Base-by-base conservation (phyloP, 2,113 vertebrate species). In the Struthio camelus region DNA sequence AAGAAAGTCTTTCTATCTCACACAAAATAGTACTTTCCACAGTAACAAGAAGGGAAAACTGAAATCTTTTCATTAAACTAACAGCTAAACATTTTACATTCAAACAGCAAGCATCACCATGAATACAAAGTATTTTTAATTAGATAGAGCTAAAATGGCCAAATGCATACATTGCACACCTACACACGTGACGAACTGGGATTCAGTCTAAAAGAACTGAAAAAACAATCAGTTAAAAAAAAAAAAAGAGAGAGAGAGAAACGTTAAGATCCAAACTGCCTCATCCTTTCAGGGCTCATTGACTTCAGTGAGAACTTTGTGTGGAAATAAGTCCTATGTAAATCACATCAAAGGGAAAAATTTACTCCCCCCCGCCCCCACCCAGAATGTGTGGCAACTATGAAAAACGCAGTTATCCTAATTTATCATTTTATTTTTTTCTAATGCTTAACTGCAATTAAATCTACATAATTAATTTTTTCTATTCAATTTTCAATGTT, bases 241-340 rank as follows among this genome's bases (percentile, higher is more conserved):
- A 75, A 81, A 85, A 66, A 18, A 51, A 28, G 38, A 34, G 15
- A 23, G 38, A 27, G 6, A 46, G 59, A 56, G 3, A 87, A 6
- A 64, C 14, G 81, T 58, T 64, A 78, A 64, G 28, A 92, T 36
- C 23, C 36, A 79, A 85, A 91, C 20, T 36, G 62, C 8, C 30
- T 83, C 11, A 91, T 12, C 12, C 66, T 70, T 65, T 58, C 72
- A 92, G 67, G 69, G 64, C 40, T 90, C 85, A 96, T 80, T 96
- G 94, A 96, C 89, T 95, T 96, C 94, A 93, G 64, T 92, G 85
- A 92, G 87, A 94, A 90, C 46, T 94, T 7, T 67, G 79, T 81
- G 65, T 50, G 28, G 1, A 2, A 90, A 80, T 38, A 89, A 32
- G 28, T 51, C 54, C 72, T 93, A 91, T 22, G 40, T 4, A 91